These are phyloP conservation scores for Bradypodion pumilum DNA, from an alignment of 2,797 vertebrate genomes.

Conservation along the genomic window DNA sequence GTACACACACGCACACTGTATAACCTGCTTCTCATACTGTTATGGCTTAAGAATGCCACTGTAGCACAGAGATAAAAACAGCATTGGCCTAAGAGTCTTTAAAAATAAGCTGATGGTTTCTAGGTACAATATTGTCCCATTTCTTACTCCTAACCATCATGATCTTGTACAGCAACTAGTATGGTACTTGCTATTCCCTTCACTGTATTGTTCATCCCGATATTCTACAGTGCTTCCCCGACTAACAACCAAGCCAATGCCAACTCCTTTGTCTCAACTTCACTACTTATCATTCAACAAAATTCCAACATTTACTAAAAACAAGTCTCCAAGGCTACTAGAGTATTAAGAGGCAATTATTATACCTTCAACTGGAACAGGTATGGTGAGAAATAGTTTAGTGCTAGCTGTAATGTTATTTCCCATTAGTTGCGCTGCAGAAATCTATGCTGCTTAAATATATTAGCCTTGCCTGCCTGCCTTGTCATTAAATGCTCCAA, in stretches of 20 bases:
- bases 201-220: neutral
- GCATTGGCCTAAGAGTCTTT: neutral
- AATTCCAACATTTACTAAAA: neutral
- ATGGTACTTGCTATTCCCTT: too few relatives aligned
- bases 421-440: neutral
- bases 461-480: neutral
- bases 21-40: neutral
- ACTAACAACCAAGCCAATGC: neutral
- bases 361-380: neutral
- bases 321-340: neutral
- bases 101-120: neutral
- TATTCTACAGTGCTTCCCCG: neutral
- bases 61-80: constrained; percentile 9
- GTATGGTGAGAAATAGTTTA: neutral
- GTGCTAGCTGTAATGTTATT: too few relatives aligned
- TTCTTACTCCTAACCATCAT: neutral
- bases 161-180: neutral
- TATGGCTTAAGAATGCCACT: constrained; percentile 20
- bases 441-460: neutral
- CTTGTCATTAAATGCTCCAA: neutral
- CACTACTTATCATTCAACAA: neutral
- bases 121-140: neutral
- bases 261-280: neutral
- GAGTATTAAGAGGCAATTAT: neutral
- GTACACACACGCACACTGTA: too few relatives aligned